Evolutionary conservation across 30 jellyfish, hydroid and myxozoan genomes (phyloP).

Genomic region (Phacellophora camtschatica): DNA sequence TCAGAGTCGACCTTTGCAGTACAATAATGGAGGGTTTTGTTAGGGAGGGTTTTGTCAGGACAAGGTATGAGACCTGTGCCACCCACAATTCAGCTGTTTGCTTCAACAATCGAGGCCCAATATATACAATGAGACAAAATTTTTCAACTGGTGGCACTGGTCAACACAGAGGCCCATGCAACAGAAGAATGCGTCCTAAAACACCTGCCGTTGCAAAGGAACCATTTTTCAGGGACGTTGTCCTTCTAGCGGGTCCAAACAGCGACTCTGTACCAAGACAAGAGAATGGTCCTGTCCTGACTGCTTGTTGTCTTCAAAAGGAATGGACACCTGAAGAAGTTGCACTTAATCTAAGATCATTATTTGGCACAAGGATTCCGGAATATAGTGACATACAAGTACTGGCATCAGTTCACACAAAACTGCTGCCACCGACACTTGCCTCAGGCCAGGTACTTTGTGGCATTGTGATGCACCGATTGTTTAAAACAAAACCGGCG

Average conservation of each 20-base stretch:
- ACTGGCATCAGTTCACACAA: constrained; percentile 26
- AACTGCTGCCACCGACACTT: neutral
- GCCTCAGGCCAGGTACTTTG: constrained; percentile 18
- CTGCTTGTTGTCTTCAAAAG: constrained; percentile 14
- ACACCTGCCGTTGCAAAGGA: neutral
- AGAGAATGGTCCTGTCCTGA: constrained; percentile 6
- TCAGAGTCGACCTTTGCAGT: neutral
- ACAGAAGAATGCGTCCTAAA: neutral
- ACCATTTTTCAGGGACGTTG: neutral
- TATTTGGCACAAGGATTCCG: neutral
- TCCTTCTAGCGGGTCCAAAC: constrained; percentile 19
- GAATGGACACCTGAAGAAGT: constrained; percentile 26
- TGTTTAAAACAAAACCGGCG: constrained; percentile 9
- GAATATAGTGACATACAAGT: neutral
- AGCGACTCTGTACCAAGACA: constrained; percentile 11
- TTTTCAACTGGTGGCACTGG: neutral
- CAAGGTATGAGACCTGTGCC: neutral
- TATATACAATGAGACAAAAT: neutral
- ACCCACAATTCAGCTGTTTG: neutral
- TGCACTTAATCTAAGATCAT: neutral
- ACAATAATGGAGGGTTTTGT: neutral
- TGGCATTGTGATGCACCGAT: constrained; percentile 17
- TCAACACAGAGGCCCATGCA: neutral
- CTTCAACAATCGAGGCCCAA: neutral
- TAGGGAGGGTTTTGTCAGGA: neutral